Percentiles rank a stretch among this genome's conserved stretches.
These are phyloP conservation scores for Nesogale talazaci DNA, from an alignment of 2,113 vertebrate genomes.

Conservation along the genomic window DNA sequence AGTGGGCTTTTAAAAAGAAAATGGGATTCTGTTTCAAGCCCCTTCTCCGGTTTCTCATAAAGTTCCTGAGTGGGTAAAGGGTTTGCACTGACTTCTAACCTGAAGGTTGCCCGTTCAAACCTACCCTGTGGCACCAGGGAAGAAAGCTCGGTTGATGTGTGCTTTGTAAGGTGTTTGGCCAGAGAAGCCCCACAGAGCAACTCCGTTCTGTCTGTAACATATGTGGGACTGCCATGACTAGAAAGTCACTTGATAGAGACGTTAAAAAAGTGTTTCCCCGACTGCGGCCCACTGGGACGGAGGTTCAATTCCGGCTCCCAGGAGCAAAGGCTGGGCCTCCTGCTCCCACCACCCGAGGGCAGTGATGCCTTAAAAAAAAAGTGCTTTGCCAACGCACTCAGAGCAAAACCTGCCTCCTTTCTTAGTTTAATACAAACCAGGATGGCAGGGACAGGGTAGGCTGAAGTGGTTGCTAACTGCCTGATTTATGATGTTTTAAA, in stretches of 20 bases:
- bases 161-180: neutral
- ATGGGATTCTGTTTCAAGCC: neutral
- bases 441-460: neutral
- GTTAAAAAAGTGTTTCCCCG: no score
- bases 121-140: neutral
- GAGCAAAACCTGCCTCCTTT: neutral
- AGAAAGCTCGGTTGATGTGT: neutral
- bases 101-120: neutral
- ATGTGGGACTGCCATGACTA: neutral
- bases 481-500: neutral
- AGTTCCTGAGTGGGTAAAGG: neutral
- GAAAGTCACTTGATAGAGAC: no score
- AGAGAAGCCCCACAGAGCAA: neutral
- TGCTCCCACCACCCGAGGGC: no score
- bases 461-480: neutral
- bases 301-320: no score
- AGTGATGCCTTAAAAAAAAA: no score
- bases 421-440: neutral
- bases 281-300: no score
- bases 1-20: neutral
- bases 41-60: neutral
- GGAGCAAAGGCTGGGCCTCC: no score
- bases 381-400: neutral
- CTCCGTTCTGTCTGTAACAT: neutral
- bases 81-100: neutral